Percentiles rank a stretch among this genome's conserved stretches.
Conservation (phyloP, 2,113 vertebrate species). For the Cichladusa arquata region DNA sequence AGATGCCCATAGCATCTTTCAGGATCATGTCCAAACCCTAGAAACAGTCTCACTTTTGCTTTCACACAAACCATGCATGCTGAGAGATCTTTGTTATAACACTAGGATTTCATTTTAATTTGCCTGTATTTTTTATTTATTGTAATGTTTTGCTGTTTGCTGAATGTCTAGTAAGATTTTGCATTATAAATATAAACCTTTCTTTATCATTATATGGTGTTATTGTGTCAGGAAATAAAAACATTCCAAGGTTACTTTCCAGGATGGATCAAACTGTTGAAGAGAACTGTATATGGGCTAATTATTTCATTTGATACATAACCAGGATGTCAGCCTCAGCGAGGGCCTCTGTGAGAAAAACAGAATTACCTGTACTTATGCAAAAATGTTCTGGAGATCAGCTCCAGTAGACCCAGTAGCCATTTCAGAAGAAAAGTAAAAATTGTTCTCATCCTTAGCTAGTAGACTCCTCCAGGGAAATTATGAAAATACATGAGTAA, state of each 20-base stretch:
- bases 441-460: background rate
- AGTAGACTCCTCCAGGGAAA: background rate
- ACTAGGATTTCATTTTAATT: background rate
- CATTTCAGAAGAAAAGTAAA: background rate
- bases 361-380: background rate
- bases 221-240: background rate
- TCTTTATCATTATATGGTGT: background rate
- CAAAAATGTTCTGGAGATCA: background rate
- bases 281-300: background rate
- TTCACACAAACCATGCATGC: background rate
- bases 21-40: background rate
- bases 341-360: background rate
- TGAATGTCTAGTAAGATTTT: background rate
- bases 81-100: background rate
- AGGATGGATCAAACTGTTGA: background rate
- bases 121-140: background rate
- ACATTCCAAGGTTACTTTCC: background rate
- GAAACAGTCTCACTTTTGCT: background rate
- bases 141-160: background rate
- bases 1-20: background rate
- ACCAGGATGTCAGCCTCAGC: background rate
- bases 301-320: background rate
- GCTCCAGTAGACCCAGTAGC: background rate
- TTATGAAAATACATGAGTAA: background rate
- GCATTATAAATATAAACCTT: background rate